These are phyloP conservation scores for Drosophila vallismaia DNA, from an alignment of 2,888 invertebrate genomes.

Conservation along the genomic window DNA sequence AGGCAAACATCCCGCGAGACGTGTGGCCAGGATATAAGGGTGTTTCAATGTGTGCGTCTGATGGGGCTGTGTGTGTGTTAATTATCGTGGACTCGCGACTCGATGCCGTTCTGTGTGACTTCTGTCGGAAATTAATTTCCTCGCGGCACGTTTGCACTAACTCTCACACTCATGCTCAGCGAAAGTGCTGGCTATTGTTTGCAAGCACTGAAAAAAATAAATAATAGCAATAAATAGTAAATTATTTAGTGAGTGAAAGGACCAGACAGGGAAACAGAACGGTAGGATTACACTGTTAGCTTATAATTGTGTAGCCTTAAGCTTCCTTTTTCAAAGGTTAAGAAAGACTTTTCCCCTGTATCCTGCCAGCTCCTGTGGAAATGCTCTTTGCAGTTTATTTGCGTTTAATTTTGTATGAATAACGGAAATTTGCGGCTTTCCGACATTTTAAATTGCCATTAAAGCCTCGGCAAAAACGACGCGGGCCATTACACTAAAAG, in stretches of 20 bases:
- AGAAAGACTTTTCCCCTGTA: background rate
- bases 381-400: slow-evolving; percentile 57
- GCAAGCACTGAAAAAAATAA: background rate
- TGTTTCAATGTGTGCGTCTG: background rate
- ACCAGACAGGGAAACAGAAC: background rate
- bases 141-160: slow-evolving; percentile 50
- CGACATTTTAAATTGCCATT: slow-evolving; percentile 76
- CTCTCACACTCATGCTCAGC: slow-evolving; percentile 29
- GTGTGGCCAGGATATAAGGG: slow-evolving; percentile 30
- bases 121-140: slow-evolving; percentile 80
- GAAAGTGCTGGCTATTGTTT: slow-evolving; percentile 26
- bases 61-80: slow-evolving; percentile 47
- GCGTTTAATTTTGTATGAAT: slow-evolving; percentile 74
- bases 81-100: slow-evolving; percentile 71
- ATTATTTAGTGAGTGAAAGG: background rate
- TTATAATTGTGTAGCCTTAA: background rate
- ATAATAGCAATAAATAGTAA: background rate
- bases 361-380: slow-evolving; percentile 39
- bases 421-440: slow-evolving; percentile 77
- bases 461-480: slow-evolving; percentile 49
- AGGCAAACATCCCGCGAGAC: slow-evolving; percentile 57
- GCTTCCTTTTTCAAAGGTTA: background rate
- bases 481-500: slow-evolving; percentile 47
- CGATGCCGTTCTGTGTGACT: slow-evolving; percentile 73
- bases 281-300: background rate